These are phyloP conservation scores for Polyodon spathula DNA, from an alignment of 2,113 vertebrate species.

Conservation along the genomic window DNA sequence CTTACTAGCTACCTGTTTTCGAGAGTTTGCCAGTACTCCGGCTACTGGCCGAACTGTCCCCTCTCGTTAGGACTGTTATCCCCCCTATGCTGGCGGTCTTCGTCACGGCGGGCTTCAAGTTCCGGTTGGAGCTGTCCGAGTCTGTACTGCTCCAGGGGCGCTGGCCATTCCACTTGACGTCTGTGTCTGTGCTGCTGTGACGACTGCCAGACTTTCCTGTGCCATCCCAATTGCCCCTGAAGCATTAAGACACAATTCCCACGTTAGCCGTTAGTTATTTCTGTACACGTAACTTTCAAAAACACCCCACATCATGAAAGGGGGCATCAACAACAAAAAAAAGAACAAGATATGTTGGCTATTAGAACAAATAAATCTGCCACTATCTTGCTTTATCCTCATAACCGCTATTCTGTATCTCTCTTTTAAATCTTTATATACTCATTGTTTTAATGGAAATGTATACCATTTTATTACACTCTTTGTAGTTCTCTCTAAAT, in stretches of 20 bases:
- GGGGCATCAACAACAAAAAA: too few species aligned
- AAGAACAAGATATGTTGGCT: too few species aligned
- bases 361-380: too few species aligned
- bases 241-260: conserved; percentile 20
- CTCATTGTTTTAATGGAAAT: too few species aligned
- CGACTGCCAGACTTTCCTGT: conserved; percentile 80
- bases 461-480: too few species aligned
- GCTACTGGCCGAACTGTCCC: conserved; percentile 59
- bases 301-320: too few species aligned
- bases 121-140: conserved; percentile 78
- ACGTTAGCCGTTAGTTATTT: too few species aligned
- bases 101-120: conserved; percentile 63
- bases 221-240: conserved; percentile 75
- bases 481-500: too few species aligned
- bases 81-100: conserved; percentile 71
- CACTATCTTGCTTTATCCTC: too few species aligned
- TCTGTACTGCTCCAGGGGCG: conserved; percentile 94
- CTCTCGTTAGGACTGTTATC: conserved; percentile 64
- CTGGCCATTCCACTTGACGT: conserved; percentile 75
- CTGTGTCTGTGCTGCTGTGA: conserved; percentile 84
- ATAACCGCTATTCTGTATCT: too few species aligned
- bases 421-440: too few species aligned
- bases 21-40: conserved; percentile 69
- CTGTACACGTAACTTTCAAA: too few species aligned
- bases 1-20: conserved; percentile 67